Conservation (phyloP, 2,888 invertebrate genomes). For the Spisula solida region DNA sequence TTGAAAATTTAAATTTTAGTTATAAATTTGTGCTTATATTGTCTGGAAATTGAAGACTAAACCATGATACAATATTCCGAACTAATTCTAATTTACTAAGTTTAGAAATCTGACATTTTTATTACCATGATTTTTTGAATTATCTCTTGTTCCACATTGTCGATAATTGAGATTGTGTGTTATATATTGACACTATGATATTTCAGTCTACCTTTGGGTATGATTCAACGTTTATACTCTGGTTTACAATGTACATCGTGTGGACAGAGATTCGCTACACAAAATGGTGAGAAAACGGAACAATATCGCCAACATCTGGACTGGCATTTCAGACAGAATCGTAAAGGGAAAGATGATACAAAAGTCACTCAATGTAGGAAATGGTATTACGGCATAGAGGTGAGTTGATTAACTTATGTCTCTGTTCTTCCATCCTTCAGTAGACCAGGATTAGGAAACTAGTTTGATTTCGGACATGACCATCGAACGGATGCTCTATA, state of each 20-base stretch:
- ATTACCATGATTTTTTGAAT: no score
- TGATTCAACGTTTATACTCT: conserved; percentile 91
- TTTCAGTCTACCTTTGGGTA: conserved; percentile 91
- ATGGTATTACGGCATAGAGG: conserved; percentile 94
- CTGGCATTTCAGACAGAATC: conserved; percentile 98
- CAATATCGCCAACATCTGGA: conserved; percentile 97
- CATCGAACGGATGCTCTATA: no score
- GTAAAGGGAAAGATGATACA: conserved; percentile 93
- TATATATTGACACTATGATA: not conserved
- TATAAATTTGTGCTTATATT: no score
- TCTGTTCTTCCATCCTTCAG: no score
- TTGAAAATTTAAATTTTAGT: no score
- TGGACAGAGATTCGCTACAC: conserved; percentile 96
- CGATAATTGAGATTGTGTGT: not conserved
- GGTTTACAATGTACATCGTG: conserved; percentile 99
- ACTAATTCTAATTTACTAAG: no score
- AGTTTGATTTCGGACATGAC: no score
- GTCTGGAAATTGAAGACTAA: no score
- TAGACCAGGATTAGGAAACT: no score
- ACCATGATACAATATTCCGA: no score
- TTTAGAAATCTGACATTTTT: no score
- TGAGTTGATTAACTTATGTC: conserved; percentile 75
- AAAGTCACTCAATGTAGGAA: conserved; percentile 94
- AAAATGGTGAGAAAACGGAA: conserved; percentile 92
- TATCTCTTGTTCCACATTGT: not conserved